Conservation (phyloP, 35 echinoderm and acorn worm species). For the Heliocidaris erythrogramma region DNA sequence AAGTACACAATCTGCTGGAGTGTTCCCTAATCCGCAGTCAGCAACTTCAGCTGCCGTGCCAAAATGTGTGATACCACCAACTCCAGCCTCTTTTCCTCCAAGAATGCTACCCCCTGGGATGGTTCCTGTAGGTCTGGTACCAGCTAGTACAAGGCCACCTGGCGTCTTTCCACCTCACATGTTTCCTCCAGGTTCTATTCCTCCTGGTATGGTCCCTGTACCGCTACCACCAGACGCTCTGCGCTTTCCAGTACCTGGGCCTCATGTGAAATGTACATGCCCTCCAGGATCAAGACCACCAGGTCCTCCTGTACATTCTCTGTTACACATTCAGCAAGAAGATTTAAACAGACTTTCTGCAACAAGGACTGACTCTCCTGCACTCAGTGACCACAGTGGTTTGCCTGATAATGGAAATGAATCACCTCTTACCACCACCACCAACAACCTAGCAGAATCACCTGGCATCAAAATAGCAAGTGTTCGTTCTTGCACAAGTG, state of each 20-base stretch:
- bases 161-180: not conserved
- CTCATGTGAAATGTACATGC: not conserved
- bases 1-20: no score
- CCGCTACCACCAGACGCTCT: not conserved
- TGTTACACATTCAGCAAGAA: not conserved
- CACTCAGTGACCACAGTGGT: not conserved
- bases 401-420: not conserved
- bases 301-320: constrained; percentile 11
- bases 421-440: not conserved
- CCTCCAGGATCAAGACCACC: not conserved
- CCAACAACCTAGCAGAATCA: not conserved
- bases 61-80: not conserved
- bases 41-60: not conserved
- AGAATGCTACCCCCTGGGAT: not conserved
- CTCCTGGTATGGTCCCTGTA: constrained; percentile 16
- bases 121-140: not conserved
- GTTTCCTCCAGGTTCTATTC: constrained; percentile 34
- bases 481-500: not conserved
- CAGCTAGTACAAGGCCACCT: not conserved
- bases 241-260: not conserved
- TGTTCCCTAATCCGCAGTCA: not conserved
- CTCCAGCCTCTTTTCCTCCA: not conserved
- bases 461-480: not conserved
- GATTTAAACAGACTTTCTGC: not conserved
- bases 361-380: not conserved